Evolutionary conservation across 2,888 invertebrate genomes (phyloP), one percentile per base, ranked within the genome.

Genomic region (Tetanocera ferruginea): DNA sequence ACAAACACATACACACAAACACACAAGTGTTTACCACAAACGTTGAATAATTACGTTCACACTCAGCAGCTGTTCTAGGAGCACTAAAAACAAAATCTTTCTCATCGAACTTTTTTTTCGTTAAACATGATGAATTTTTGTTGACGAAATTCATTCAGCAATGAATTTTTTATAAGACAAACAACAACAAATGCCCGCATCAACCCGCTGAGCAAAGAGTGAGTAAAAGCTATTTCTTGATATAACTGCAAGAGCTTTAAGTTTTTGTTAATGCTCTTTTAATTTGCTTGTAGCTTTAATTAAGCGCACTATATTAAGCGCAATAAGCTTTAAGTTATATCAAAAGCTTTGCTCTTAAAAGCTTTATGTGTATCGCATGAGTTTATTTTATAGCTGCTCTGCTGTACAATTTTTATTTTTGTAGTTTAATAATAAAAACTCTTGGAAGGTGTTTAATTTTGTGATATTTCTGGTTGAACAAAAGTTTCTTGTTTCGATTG

Each of bases 281-380:
- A 43, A 3, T 43, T 11, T 43, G 11, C 37, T 1, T 11, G 11
- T 11, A 43, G 43, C 43, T 43, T 43, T 43, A 6, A n/a, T n/a
- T n/a, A n/a, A n/a, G n/a, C n/a, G n/a, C n/a, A 4, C 43, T 14
- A 14, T 43, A 43, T 14, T 43, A 11, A 11, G 6, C 43, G 3
- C 43, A 43, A 43, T 43, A 55, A 71, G 62, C 73, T 73, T 73
- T 73, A n/a, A 73, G 19, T 23, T 62, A 25, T 19, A 73, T 43
- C 25, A 17, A 55, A 72, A 72, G 72, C 72, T 72, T 71, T 72
- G 14, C 43, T 43, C 43, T 43, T 43, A 14, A 43, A 43, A 43
- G 43, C 43, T 43, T 43, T 2, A 14, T 43, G 43, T 11, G 43
- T 43, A 14, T 11, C 14, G 11, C 14, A 11, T 43, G 43, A 14